A percentile compares a stretch with the other conserved stretches of the same genome.
Evolutionary conservation across 1,140 invertebrate genomes (phyloP).

Genomic region (Drosophila burlai): DNA sequence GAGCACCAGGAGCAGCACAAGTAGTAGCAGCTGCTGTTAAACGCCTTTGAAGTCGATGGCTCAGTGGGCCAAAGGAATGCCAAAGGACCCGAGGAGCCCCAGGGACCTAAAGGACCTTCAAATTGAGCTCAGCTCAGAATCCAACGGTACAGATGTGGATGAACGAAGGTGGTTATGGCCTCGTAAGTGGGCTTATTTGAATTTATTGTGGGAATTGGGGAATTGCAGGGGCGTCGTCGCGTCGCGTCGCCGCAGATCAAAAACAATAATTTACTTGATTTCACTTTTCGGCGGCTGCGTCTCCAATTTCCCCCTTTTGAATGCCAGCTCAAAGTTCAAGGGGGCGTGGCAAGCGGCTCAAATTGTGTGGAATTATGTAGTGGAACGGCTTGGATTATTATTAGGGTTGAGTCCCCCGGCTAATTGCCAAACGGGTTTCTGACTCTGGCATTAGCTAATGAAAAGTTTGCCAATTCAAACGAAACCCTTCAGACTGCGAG

Average conservation of each 20-base stretch:
- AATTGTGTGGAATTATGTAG: constrained; percentile 45
- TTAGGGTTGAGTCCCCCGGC: constrained; percentile 19
- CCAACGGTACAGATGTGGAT: constrained; percentile 36
- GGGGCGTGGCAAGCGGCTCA: constrained; percentile 16
- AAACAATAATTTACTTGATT: constrained; percentile 76
- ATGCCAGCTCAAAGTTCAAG: neutral
- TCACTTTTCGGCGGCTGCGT: constrained; percentile 31
- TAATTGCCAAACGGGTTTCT: constrained; percentile 34
- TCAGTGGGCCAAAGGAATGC: constrained; percentile 27
- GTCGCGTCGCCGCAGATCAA: constrained; percentile 41
- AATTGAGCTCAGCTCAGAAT: constrained; percentile 9
- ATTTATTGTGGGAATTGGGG: constrained; percentile 62
- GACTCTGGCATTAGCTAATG: constrained; percentile 36
- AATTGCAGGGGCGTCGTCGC: constrained; percentile 13
- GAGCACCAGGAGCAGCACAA: constrained; percentile 22
- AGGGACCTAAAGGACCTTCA: neutral
- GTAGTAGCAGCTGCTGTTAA: constrained; percentile 43
- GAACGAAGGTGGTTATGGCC: constrained; percentile 27
- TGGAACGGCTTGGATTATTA: constrained; percentile 31
- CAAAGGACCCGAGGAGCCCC: constrained; percentile 2
- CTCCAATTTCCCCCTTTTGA: constrained; percentile 4
- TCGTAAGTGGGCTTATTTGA: constrained; percentile 61
- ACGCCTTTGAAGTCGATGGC: constrained; percentile 65
- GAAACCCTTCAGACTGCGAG: neutral
- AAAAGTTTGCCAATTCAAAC: constrained; percentile 28